Evolutionary conservation across 2,888 invertebrate genomes (phyloP), one percentile per base, ranked within the genome.

Genomic region (Ryuthela nishihirai): DNA sequence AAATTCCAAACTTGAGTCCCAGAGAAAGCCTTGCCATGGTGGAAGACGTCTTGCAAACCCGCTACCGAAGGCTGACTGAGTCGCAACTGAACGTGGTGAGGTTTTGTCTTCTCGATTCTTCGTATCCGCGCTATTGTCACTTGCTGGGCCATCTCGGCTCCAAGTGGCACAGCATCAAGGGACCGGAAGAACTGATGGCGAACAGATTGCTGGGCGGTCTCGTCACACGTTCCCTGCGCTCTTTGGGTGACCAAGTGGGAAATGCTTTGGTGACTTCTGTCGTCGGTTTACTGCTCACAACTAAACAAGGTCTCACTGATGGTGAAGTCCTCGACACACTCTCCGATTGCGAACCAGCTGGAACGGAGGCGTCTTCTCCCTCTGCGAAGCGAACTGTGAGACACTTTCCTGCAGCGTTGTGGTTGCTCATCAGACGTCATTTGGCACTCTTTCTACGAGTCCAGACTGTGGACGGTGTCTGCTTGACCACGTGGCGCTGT

Each of bases 231-330:
- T n/a, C n/a, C n/a, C n/a, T n/a, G n/a, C n/a, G n/a, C n/a, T 9
- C 32, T 12, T 17, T 24, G n/a, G n/a, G 18, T 12, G 7, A 32
- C 18, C 21, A 32, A 18, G 20, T 44, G 15, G 32, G 44, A 12
- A 32, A 17, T 10, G 44, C 17, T 20, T 18, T 39, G 15, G 25
- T 73, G 21, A 69, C 68, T 45, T 67, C 69, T 52, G 82, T 87
- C 45, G 76, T 90, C 29, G 82, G 87, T 2, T 79, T 88, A 56
- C 76, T 89, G 55, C 82, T 85, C 0, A 83, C 85, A 3, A 81
- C 88, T 6, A 81, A 86, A 50, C 82, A 85, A 70, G 91, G 91
- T 2, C 78, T 91, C 39, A 83, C 85, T 18, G 87, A 88, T 70
- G 84, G 85, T 2, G 91, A 92, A 77, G 84, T 88, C 72, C 76